These are phyloP conservation scores for Tapera naevia DNA, from an alignment of 2,797 vertebrate genomes.

Conservation along the genomic window DNA sequence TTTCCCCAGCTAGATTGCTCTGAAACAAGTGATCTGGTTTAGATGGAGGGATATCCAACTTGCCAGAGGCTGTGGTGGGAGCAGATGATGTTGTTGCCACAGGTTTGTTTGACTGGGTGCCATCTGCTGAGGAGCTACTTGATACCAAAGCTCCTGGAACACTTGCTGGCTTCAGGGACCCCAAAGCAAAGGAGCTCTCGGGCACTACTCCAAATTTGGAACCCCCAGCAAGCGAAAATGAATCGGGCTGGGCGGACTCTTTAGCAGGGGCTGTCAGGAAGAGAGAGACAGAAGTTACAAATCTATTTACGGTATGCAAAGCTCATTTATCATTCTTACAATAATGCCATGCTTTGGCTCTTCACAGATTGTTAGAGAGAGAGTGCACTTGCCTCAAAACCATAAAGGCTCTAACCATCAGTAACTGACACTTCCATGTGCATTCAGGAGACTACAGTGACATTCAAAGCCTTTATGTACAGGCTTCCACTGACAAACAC, in stretches of 20 bases:
- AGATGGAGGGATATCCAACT: constrained; percentile 69
- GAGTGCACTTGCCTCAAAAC: not conserved
- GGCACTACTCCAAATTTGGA: constrained; percentile 76
- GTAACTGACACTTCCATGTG: not conserved
- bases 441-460: not conserved
- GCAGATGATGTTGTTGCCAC: constrained; percentile 40
- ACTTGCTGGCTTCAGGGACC: constrained; percentile 58
- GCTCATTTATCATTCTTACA: not conserved
- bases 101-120: constrained; percentile 54
- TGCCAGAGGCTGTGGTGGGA: constrained; percentile 55
- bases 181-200: constrained; percentile 78
- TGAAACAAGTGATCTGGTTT: constrained; percentile 76
- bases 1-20: constrained; percentile 81
- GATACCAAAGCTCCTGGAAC: constrained; percentile 29
- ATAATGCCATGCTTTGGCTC: not conserved
- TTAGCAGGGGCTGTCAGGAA: constrained; percentile 69
- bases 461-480: not conserved
- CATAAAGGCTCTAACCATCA: not conserved
- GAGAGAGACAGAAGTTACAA: constrained; percentile 18
- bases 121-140: constrained; percentile 47
- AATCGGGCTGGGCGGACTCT: constrained; percentile 68
- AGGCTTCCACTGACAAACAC: not conserved
- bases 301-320: not conserved
- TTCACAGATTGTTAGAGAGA: not conserved
- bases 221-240: constrained; percentile 75